Conservation (phyloP, 1,140 invertebrate species). For the Caerostris extrusa region DNA sequence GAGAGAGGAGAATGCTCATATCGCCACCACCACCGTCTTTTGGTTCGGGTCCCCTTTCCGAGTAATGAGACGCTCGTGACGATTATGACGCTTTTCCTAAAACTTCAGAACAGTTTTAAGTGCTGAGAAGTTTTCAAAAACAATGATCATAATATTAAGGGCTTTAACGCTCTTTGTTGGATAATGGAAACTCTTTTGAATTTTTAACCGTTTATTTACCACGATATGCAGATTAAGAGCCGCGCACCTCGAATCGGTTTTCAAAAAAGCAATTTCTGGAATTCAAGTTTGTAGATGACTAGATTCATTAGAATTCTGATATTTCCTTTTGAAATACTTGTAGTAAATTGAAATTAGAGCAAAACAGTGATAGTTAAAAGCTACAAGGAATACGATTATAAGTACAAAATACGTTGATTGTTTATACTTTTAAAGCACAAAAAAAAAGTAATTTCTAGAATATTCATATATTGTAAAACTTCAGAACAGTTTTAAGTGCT, state of each 20-base stretch:
- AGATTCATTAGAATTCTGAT: background rate
- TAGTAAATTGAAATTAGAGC: background rate
- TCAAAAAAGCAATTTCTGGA: conserved; percentile 17
- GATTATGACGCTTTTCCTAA: conserved; percentile 27
- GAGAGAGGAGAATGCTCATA: background rate
- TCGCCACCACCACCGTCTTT: conserved; percentile 1
- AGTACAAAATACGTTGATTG: too few species aligned
- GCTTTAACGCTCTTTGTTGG: conserved; percentile 10
- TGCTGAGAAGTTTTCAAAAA: conserved; percentile 33
- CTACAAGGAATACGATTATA: too few species aligned
- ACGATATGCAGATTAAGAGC: conserved; percentile 1
- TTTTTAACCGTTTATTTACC: conserved; percentile 35
- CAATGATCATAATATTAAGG: conserved; percentile 39
- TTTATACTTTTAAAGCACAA: too few species aligned
- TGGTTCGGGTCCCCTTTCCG: background rate
- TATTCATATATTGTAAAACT: too few species aligned
- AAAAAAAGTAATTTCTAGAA: too few species aligned
- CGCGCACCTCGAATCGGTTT: background rate
- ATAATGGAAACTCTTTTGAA: conserved; percentile 30
- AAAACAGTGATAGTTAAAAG: too few species aligned
- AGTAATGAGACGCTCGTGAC: conserved; percentile 39
- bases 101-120: conserved; percentile 17
- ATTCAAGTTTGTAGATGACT: background rate
- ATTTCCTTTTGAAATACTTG: background rate
- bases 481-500: background rate